Evolutionary conservation across 2,797 vertebrate genomes (phyloP), one percentile per base, ranked within the genome.

Genomic region (Molossus alvarezi): DNA sequence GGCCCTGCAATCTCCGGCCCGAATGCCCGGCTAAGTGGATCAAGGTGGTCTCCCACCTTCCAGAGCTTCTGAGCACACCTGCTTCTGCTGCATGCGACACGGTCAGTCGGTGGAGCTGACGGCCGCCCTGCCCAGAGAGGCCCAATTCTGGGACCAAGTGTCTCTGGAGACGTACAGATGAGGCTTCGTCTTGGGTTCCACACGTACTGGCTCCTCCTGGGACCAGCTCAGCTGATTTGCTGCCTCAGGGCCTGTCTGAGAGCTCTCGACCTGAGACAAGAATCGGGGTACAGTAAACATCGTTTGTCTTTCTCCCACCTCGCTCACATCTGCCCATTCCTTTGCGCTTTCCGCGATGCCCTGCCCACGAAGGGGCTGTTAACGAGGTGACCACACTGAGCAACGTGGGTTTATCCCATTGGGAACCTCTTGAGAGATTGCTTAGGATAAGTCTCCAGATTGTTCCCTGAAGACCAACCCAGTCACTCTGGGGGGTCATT

Each of bases 1-100:
- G 17, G 48, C 60, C 65, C 87, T 75, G 58, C 65, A 1, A 8
- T 88, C 83, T 88, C 94, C 0, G 5, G 83, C 62, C 64, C 60
- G 88, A 41, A 84, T 25, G n/a, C 83, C 53, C 15, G 27, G 45
- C 55, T 96, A 94, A 97, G 79, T 71, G 79, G n/a, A 94, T 94
- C 90, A 96, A 96, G 86, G 85, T 87, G 79, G 57, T 18, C 92
- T 27, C 27, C 88, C 15, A 11, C 29, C 20, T 76, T 37, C n/a
- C 17, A 37, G 64, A 45, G 62, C 82, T 23, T 48, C 62, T 2
- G 15, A n/a, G 13, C 12, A 23, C 73, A 96, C 92, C 95, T 96
- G 81, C 25, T 33, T 51, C 10, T 29, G 23, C 41, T 33, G 15
- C 0, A 0, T 18, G 6, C 10, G 25, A 9, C 7, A 3, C 14